These are phyloP conservation scores for Auanema freiburgensis DNA, from an alignment of 2,888 invertebrate species.

Conservation along the genomic window DNA sequence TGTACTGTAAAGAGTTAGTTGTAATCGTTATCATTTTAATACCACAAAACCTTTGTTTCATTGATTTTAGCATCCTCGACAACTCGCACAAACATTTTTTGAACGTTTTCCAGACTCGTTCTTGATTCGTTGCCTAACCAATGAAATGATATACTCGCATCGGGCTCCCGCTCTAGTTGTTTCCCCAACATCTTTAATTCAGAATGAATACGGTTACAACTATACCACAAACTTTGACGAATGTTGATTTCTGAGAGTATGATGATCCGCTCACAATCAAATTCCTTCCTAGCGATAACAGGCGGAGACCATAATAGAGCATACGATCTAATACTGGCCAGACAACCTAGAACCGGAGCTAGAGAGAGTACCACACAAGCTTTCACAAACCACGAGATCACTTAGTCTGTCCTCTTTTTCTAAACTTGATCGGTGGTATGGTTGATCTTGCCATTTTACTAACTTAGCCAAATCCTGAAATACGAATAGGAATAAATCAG, in stretches of 20 bases:
- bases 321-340: slow-evolving; percentile 48
- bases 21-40: neutral
- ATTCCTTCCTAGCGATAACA: slow-evolving; percentile 37
- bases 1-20: slow-evolving; percentile 21
- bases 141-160: neutral
- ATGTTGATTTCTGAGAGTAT: slow-evolving; percentile 47
- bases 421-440: slow-evolving; percentile 35
- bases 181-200: slow-evolving; percentile 5
- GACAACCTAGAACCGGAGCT: slow-evolving; percentile 28
- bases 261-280: slow-evolving; percentile 48
- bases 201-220: slow-evolving; percentile 13
- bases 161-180: slow-evolving; percentile 4
- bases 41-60: slow-evolving; percentile 3
- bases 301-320: slow-evolving; percentile 38
- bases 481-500: neutral
- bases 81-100: slow-evolving; percentile 37
- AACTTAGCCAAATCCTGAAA: slow-evolving; percentile 13
- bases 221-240: slow-evolving; percentile 40
- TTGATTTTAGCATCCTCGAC: slow-evolving; percentile 17
- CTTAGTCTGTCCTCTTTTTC: slow-evolving; percentile 41
- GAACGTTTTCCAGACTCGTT: slow-evolving; percentile 42
- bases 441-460: slow-evolving; percentile 42
- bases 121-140: slow-evolving; percentile 45
- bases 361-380: neutral
- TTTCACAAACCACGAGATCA: slow-evolving; percentile 32